Evolutionary conservation across 2,888 invertebrate genomes (phyloP).

Genomic region (Rhagonycha lutea): DNA sequence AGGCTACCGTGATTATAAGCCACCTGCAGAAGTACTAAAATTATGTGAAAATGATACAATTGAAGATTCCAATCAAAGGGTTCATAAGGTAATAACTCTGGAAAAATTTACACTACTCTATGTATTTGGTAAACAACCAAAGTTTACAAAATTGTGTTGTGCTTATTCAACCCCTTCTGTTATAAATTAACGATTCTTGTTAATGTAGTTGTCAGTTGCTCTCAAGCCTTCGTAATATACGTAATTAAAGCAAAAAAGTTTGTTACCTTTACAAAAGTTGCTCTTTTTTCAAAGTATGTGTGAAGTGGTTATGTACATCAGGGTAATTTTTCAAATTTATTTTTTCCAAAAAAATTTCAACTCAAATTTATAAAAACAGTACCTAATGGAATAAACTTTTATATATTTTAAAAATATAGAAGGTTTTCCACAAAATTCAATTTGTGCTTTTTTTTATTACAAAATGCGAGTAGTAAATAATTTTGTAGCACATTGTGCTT

Average conservation of each 20-base stretch:
- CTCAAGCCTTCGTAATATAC: neutral
- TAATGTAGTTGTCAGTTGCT: neutral
- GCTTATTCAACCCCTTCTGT: neutral
- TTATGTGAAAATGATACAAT: constrained; percentile 56
- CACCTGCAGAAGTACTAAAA: constrained; percentile 70
- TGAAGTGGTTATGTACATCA: neutral
- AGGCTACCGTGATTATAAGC: constrained; percentile 79
- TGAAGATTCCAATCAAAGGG: constrained; percentile 62
- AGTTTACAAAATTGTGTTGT: neutral
- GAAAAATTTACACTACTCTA: neutral
- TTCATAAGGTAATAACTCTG: constrained; percentile 64
- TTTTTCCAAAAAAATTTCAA: neutral
- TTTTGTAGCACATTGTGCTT: neutral
- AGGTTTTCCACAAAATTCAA: neutral
- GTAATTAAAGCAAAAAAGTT: neutral
- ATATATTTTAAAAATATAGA: neutral
- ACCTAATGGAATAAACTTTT: neutral
- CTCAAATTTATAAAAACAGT: neutral
- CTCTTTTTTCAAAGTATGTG: neutral
- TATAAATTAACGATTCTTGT: neutral
- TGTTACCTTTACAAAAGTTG: neutral
- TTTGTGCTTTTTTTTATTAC: no score
- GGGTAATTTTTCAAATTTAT: neutral
- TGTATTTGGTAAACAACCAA: neutral
- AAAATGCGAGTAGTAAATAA: neutral